Base-by-base conservation (phyloP, 2,113 vertebrate species). In the Brachyhypopomus gauderio region DNA sequence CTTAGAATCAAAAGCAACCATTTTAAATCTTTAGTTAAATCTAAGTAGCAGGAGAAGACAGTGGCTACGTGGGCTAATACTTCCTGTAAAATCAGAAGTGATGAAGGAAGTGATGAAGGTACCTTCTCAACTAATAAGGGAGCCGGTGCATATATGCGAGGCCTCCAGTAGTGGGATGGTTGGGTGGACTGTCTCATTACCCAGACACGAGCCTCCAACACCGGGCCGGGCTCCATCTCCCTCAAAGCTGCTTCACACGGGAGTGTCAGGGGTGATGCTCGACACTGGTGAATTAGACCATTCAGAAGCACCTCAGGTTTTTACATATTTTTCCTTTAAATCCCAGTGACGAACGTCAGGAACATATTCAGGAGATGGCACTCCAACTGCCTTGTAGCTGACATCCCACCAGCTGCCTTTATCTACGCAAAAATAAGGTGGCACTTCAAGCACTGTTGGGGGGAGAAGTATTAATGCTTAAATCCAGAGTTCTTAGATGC, bases 141-240 rank as follows among this genome's bases (percentile, higher is more conserved):
- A 36, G 74, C 75, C 70, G 16, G 41, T 80, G 79, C 64, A 72
- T 80, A 69, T 41, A 77, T 83, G 72, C 75, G 76, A 83, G 79
- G 45, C 45, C 45, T 7, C 12, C 45, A 11, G 45, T 48, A 9
- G 45, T 48, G 5, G 12, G 84, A 72, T 84, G 85, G 72, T 77
- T 52, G 48, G 62, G 62, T 52, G 64, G 80, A 74, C 85, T 88
- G 86, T 87, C 86, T 90, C 86, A 88, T 91, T 89, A 91, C 81
- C 59, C 66, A 79, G 85, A 66, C 81, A 83, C 55, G 14, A 79
- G 77, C 82, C 69, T 58, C 22, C 81, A 83, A 80, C 78, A 58
- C 77, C 23, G 84, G 48, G 82, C 77, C 75, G 81, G 84, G 84
- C 85, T 84, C 48, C 38, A 20, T 73, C 84, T 84, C 82, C 81